These are phyloP conservation scores for Rhineura floridana DNA, from an alignment of 2,113 vertebrate species.

Conservation along the genomic window DNA sequence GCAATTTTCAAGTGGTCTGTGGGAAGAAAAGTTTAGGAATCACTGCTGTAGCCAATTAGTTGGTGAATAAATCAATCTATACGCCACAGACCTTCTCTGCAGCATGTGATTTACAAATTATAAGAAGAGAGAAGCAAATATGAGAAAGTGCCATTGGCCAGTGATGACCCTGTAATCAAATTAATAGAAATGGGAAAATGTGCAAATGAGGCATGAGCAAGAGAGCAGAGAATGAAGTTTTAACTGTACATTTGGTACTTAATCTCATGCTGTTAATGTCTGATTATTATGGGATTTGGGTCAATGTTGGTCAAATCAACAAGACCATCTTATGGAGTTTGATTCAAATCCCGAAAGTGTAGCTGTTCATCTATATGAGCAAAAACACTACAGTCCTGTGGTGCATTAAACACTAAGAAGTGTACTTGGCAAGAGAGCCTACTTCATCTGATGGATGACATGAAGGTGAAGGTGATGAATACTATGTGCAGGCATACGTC, in stretches of 20 bases:
- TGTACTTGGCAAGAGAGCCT: background rate
- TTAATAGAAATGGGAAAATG: conserved; percentile 42
- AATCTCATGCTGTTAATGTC: conserved; percentile 16
- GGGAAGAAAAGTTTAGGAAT: too few species aligned
- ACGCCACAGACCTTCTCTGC: too few species aligned
- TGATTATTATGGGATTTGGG: conserved; percentile 4
- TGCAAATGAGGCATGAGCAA: conserved; percentile 3
- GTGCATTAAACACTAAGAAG: background rate
- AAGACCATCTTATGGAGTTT: background rate
- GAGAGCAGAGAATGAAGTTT: conserved; percentile 17
- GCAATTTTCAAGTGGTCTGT: too few species aligned
- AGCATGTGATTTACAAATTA: conserved; percentile 9
- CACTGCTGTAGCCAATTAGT: too few species aligned
- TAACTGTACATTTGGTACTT: background rate
- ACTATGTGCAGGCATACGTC: background rate
- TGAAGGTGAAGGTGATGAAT: background rate
- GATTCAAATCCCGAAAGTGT: background rate
- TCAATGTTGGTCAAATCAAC: background rate
- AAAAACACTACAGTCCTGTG: background rate
- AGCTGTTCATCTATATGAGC: background rate
- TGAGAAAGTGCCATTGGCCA: conserved; percentile 3
- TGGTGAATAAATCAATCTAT: too few species aligned
- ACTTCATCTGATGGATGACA: background rate
- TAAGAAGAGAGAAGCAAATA: conserved; percentile 15
- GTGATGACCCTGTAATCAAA: conserved; percentile 45